Percentiles rank a stretch among this genome's conserved stretches.
These are phyloP conservation scores for Oxyruncus cristatus DNA, from an alignment of 2,113 vertebrate genomes.

Conservation along the genomic window DNA sequence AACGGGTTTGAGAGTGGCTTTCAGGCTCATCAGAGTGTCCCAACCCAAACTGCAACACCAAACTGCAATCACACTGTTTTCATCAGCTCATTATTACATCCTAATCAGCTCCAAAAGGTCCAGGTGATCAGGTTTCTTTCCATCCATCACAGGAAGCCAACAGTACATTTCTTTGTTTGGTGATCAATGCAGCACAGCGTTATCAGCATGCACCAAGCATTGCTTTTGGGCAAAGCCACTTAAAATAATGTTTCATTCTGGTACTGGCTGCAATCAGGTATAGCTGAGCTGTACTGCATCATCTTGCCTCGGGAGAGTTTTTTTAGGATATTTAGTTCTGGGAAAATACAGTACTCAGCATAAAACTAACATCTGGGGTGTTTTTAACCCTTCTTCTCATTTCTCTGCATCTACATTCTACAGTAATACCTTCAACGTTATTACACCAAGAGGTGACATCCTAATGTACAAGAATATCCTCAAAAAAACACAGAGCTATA, in stretches of 20 bases:
- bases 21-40: fast-evolving
- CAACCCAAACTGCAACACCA: neutral
- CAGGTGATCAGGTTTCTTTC: neutral
- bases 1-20: neutral
- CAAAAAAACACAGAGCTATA: neutral
- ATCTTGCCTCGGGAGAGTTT: neutral
- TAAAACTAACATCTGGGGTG: neutral
- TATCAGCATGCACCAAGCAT: neutral
- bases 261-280: neutral
- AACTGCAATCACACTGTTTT: neutral
- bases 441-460: neutral
- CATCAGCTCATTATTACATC: neutral
- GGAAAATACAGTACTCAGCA: neutral
- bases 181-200: neutral
- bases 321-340: neutral
- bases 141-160: neutral
- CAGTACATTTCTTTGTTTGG: neutral
- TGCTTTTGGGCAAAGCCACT: neutral
- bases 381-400: neutral
- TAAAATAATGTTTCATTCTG: conserved; percentile 32
- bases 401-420: fast-evolving
- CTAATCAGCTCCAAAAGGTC: neutral
- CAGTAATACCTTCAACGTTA: neutral
- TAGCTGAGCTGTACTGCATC: neutral
- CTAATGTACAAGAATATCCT: neutral